Conservation (phyloP, 1,140 invertebrate species). For the Macrocentrus cingulum region DNA sequence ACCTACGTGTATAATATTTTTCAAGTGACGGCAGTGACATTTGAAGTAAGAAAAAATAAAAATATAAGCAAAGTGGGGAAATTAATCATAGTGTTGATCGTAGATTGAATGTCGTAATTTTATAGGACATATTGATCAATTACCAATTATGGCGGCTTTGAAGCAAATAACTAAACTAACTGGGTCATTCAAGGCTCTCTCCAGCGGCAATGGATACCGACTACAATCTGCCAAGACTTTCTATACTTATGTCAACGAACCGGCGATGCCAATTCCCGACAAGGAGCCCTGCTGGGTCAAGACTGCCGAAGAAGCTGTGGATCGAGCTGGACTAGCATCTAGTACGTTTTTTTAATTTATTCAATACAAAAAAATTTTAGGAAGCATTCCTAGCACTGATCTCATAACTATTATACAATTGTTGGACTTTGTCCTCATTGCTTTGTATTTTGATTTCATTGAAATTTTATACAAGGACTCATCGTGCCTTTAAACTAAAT, state of each 20-base stretch:
- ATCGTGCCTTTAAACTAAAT: too few species aligned
- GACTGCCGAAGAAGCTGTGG: slow-evolving; percentile 53
- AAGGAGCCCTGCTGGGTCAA: slow-evolving; percentile 49
- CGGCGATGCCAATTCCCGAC: slow-evolving; percentile 50
- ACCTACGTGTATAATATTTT: too few species aligned
- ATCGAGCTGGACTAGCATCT: slow-evolving; percentile 50
- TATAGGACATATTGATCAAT: not conserved
- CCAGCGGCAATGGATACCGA: slow-evolving; percentile 16
- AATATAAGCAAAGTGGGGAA: too few species aligned
- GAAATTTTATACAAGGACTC: too few species aligned
- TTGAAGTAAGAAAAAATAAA: not conserved
- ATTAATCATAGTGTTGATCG: too few species aligned
- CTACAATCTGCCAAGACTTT: slow-evolving; percentile 47
- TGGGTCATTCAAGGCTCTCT: slow-evolving; percentile 36
- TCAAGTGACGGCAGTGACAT: too few species aligned
- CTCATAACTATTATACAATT: not conserved
- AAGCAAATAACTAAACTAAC: slow-evolving; percentile 43
- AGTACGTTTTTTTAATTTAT: slow-evolving; percentile 36
- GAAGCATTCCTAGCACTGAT: not conserved
- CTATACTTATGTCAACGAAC: slow-evolving; percentile 60
- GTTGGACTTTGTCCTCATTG: not conserved
- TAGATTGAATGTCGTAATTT: not conserved
- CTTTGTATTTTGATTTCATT: too few species aligned
- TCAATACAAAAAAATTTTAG: not conserved
- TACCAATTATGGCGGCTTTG: slow-evolving; percentile 46